Percentiles rank a stretch among this genome's conserved stretches.
These are phyloP conservation scores for Enteromius trimaculatus DNA, from an alignment of 2,797 vertebrate genomes.

Conservation along the genomic window DNA sequence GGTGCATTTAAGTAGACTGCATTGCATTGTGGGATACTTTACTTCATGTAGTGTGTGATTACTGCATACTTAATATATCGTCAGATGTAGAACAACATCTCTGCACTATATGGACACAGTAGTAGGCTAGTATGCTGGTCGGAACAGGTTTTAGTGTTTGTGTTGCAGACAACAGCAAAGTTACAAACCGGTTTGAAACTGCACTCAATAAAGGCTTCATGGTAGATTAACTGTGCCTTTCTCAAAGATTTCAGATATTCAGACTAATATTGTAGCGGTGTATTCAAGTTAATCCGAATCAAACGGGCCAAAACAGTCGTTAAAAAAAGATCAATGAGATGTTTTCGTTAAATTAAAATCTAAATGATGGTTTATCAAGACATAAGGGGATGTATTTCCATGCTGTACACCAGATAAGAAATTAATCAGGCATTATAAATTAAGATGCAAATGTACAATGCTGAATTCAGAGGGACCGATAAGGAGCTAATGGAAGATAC, in stretches of 20 bases:
- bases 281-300: background rate
- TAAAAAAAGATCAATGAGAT: background rate
- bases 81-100: background rate
- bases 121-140: background rate
- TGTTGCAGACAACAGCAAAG: background rate
- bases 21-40: background rate
- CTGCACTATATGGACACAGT: background rate
- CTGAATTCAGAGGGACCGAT: conserved; percentile 20
- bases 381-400: conserved; percentile 39
- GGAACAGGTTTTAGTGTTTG: conserved; percentile 4
- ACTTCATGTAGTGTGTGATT: background rate
- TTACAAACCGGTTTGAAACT: conserved; percentile 1
- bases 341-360: conserved; percentile 26
- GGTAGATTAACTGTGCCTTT: background rate
- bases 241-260: background rate
- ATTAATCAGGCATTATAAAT: conserved; percentile 9
- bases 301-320: background rate
- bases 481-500: conserved; percentile 23
- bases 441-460: conserved; percentile 9
- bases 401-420: conserved; percentile 26
- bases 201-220: background rate
- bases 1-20: background rate
- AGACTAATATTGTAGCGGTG: background rate
- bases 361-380: conserved; percentile 12
- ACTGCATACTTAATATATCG: background rate